Conservation (phyloP, 2,113 vertebrate genomes). For the Passerina amoena region DNA sequence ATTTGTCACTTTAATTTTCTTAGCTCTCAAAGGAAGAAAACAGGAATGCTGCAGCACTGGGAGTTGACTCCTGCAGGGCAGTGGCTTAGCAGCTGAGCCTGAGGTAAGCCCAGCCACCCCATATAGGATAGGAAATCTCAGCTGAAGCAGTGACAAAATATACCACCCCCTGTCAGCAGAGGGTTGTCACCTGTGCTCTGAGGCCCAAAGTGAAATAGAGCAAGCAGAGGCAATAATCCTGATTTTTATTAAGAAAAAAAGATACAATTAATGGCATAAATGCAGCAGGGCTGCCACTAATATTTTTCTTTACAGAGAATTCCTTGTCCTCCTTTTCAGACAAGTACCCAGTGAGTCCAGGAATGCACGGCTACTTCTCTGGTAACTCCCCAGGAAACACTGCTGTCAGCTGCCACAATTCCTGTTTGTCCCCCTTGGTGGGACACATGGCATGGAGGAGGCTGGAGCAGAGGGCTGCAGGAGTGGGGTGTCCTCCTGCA, state of each 20-base stretch:
- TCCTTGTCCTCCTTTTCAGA: neutral
- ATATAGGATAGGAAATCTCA: conserved; percentile 12
- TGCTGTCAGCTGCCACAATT: neutral
- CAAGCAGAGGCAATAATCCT: neutral
- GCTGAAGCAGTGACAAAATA: neutral
- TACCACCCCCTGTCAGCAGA: neutral
- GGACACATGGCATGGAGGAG: neutral
- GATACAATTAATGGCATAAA: neutral
- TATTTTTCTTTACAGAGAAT: neutral
- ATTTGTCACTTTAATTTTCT: conserved; percentile 38
- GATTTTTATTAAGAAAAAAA: neutral
- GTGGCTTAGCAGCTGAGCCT: neutral
- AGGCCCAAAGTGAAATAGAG: neutral
- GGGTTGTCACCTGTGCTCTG: neutral
- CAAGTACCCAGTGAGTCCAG: neutral
- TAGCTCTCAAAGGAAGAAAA: conserved; percentile 56
- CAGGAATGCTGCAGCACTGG: conserved; percentile 55
- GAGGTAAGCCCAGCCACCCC: neutral
- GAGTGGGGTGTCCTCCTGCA: neutral
- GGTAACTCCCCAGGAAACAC: neutral
- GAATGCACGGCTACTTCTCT: neutral
- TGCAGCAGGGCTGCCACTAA: neutral
- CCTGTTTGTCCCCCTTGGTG: rapidly evolving
- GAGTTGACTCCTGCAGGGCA: conserved; percentile 46
- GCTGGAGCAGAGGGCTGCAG: neutral